phyloP scores from a whole-genome alignment of 2,888 invertebrate genomes.

The Halocaridina rubra region DNA sequence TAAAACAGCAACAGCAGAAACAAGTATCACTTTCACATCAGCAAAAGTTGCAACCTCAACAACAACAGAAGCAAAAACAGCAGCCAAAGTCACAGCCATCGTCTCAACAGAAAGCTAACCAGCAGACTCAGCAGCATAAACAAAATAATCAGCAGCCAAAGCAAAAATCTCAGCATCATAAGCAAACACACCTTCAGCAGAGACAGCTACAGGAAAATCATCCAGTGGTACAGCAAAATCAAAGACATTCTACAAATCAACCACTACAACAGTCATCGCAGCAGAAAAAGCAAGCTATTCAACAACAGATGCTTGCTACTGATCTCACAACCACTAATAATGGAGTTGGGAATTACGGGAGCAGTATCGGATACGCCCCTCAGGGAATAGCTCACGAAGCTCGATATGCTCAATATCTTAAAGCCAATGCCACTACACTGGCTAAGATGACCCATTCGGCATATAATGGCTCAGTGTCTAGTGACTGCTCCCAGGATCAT shows the following conservation, averaged over 20 bases:
- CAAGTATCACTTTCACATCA: not conserved
- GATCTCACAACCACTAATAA: not conserved
- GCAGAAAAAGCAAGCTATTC: not conserved
- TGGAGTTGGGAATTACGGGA: not conserved
- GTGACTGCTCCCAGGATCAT: slow-evolving; percentile 13
- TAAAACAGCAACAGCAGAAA: slow-evolving; percentile 1
- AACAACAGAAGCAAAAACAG: not conserved
- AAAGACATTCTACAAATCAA: not conserved
- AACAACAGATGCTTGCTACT: not conserved
- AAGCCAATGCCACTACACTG: slow-evolving; percentile 53
- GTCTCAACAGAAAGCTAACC: not conserved
- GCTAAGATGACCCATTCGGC: slow-evolving; percentile 42
- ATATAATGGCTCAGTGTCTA: slow-evolving; percentile 13
- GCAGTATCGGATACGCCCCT: slow-evolving; percentile 10
- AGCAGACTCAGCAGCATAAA: not conserved
- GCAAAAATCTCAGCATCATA: not conserved
- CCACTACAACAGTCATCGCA: not conserved
- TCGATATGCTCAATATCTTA: slow-evolving; percentile 60
- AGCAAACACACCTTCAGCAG: slow-evolving; percentile 20
- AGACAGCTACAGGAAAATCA: slow-evolving; percentile 36
- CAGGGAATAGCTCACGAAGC: slow-evolving; percentile 59
- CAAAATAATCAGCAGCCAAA: not conserved
- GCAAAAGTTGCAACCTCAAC: slow-evolving; percentile 4
- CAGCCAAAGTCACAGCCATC: not conserved
- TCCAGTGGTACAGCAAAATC: not conserved